These are phyloP conservation scores for Drosophila bocqueti DNA, from an alignment of 1,140 invertebrate species.

Conservation along the genomic window DNA sequence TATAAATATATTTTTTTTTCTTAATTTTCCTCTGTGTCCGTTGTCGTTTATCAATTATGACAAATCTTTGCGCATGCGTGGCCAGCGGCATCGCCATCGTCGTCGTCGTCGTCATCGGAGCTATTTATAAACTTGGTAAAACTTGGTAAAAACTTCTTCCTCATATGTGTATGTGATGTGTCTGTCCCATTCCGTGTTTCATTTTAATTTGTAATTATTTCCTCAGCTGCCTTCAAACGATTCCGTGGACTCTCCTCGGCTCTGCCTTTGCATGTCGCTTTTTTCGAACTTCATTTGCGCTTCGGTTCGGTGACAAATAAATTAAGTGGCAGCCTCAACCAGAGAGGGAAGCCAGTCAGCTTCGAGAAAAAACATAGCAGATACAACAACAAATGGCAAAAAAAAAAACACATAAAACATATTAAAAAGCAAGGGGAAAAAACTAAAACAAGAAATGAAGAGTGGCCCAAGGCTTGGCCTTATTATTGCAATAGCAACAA, in stretches of 20 bases:
- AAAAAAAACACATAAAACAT: no score
- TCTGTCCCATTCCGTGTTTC: conserved; percentile 72
- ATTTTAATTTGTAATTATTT: conserved; percentile 84
- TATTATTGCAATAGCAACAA: conserved; percentile 50
- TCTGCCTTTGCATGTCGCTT: conserved; percentile 49
- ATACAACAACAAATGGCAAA: neutral
- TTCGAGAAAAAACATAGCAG: conserved; percentile 11
- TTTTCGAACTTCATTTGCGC: conserved; percentile 81
- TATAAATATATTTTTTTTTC: conserved; percentile 1
- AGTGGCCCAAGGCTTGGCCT: conserved; percentile 50
- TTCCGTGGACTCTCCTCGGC: conserved; percentile 48
- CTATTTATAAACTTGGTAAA: conserved; percentile 76
- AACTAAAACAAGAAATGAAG: conserved; percentile 40
- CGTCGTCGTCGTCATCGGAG: conserved; percentile 56
- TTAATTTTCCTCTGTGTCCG: conserved; percentile 36
- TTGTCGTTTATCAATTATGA: conserved; percentile 84
- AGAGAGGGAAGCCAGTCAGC: conserved; percentile 23
- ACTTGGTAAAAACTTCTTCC: conserved; percentile 55
- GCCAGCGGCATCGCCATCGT: conserved; percentile 59
- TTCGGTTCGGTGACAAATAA: conserved; percentile 82
- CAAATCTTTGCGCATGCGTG: conserved; percentile 84
- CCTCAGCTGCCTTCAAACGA: conserved; percentile 63
- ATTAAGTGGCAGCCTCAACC: conserved; percentile 69
- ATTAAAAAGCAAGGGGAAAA: conserved; percentile 2
- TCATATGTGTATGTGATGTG: conserved; percentile 8